These are phyloP conservation scores for Eidolon helvum DNA, from an alignment of 2,113 vertebrate genomes.

Conservation along the genomic window DNA sequence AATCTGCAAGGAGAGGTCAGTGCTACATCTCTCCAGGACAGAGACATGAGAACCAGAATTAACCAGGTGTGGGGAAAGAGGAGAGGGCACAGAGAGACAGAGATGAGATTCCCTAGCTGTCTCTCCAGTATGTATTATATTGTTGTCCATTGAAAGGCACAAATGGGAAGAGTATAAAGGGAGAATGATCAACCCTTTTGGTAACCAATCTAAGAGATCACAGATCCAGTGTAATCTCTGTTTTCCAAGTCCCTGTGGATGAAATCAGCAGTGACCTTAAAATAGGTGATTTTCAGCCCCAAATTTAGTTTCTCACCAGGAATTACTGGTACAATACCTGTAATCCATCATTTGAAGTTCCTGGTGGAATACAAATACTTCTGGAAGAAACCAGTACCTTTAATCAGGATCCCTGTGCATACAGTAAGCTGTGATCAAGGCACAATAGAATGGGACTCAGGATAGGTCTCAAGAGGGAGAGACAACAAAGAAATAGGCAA, in stretches of 20 bases:
- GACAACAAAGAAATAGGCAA: not conserved
- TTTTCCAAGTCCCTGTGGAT: not conserved
- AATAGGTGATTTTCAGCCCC: not conserved
- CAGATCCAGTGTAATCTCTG: not conserved
- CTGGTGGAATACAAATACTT: not conserved
- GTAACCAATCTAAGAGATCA: not conserved
- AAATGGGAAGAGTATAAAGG: not conserved
- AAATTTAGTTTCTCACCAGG: not conserved
- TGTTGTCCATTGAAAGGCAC: too few species aligned
- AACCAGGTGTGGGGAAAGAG: not conserved
- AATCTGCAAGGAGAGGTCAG: too few species aligned
- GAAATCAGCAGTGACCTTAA: not conserved
- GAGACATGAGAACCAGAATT: not conserved
- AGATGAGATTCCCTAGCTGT: not conserved
- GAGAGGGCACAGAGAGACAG: not conserved
- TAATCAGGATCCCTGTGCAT: not conserved
- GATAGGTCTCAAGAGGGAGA: not conserved
- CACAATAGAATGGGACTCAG: not conserved
- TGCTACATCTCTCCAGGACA: not conserved
- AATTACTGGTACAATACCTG: too few species aligned
- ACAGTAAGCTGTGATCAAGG: not conserved
- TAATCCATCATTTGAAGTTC: not conserved
- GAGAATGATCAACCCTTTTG: not conserved
- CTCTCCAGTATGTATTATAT: too few species aligned
- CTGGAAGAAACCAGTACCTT: not conserved